Base-by-base conservation (phyloP, 2,888 invertebrate species). In the Pollenia amentaria region DNA sequence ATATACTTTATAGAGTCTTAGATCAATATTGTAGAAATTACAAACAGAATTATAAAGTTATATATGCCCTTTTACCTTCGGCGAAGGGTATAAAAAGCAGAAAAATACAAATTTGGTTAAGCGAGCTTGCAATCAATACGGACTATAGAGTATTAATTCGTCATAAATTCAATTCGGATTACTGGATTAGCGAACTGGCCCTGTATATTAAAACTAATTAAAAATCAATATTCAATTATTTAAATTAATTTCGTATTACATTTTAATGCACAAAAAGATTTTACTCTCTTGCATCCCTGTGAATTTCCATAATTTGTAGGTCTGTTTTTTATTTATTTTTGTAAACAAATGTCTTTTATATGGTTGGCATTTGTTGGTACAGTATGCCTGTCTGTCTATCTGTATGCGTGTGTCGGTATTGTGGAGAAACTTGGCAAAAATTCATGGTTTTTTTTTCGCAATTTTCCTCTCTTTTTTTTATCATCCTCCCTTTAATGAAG, bases 391-490 rank as follows among this genome's bases (percentile, higher is more conserved):
- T 29, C 29, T 29, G 29, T 6, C 29, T 6, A 6, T 10, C n/a
- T 14, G 10, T 16, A 67, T 10, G 48, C 14, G 16, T 75, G 57
- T 57, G 51, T 60, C 16, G 57, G 12, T 75, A 14, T 69, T 48
- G 21, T 48, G 57, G 38, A 79, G 76, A 78, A 86, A 80, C 75
- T 86, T 86, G 83, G 83, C 76, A 83, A 67, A 18, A 53, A 29
- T 64, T 38, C 44, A 70, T 38, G 12, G 29, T n/a, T 62, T 62
- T 46, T n/a, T 46, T 14, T 38, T 72, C n/a, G 44, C 46, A 65
- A 12, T 70, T 70, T 79, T 53, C 42, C 18, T 18, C 3, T 38
- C 51, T 12, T 10, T 16, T 18, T 64, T 9, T 2, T 18, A 8
- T n/a, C 29, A 9, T n/a, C 1, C 29, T 44, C 65, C 42, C 60